These are phyloP conservation scores for Drosophila pectinifera DNA, from an alignment of 1,140 invertebrate genomes.

Conservation along the genomic window DNA sequence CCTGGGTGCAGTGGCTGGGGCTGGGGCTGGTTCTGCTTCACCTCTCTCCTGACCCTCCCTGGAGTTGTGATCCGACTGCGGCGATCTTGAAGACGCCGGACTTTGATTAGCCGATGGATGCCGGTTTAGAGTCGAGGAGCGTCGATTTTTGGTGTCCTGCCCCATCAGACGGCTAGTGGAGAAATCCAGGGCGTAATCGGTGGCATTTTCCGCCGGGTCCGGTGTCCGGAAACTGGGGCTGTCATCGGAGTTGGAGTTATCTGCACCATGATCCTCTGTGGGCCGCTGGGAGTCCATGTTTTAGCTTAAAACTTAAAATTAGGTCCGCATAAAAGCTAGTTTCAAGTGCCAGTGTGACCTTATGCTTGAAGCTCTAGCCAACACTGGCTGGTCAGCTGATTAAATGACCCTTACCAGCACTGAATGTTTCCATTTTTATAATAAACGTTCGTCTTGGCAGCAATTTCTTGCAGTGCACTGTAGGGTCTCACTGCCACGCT, in stretches of 20 bases:
- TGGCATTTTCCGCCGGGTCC: slow-evolving; percentile 10
- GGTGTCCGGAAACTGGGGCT: slow-evolving; percentile 26
- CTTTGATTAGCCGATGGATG: neutral
- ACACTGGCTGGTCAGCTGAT: no score
- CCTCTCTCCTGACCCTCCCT: no score
- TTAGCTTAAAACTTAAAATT: neutral
- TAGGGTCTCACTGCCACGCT: slow-evolving; percentile 12
- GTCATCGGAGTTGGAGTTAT: neutral
- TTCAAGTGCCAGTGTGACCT: slow-evolving; percentile 8
- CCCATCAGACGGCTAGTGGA: slow-evolving; percentile 49
- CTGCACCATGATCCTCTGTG: neutral
- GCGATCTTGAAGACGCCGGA: neutral
- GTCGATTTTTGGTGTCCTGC: slow-evolving; percentile 7
- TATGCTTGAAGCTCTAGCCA: neutral
- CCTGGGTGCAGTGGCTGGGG: neutral
- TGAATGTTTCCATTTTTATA: neutral
- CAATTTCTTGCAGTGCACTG: slow-evolving; percentile 20
- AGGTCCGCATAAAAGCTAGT: neutral
- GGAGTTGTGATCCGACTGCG: neutral
- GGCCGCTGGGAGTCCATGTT: neutral
- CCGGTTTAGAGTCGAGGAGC: slow-evolving; percentile 46
- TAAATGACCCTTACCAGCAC: neutral
- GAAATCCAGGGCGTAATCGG: slow-evolving; percentile 65
- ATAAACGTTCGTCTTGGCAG: neutral
- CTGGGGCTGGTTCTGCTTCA: neutral